A percentile compares a stretch with the other conserved stretches of the same genome.
These are phyloP conservation scores for Trichonephila clavipes DNA, from an alignment of 1,140 invertebrate genomes.

Conservation along the genomic window DNA sequence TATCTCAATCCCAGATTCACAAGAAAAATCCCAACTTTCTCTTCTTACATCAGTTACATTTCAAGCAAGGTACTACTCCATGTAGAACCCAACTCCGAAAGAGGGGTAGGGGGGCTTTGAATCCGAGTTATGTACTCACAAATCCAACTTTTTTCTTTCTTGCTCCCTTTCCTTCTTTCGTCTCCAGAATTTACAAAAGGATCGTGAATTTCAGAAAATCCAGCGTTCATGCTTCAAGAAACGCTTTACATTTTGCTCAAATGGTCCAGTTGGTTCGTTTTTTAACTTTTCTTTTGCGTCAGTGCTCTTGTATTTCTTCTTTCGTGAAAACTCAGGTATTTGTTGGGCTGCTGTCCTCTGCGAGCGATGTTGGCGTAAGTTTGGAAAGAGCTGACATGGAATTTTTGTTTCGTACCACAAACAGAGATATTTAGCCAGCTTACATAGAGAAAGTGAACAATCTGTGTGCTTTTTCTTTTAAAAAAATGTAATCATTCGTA, in stretches of 20 bases:
- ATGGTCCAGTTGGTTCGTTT: constrained; percentile 71
- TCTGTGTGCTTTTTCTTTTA: too few species aligned
- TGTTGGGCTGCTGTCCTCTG: constrained; percentile 15
- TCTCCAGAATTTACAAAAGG: constrained; percentile 64
- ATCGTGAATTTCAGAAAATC: constrained; percentile 72
- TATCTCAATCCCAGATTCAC: neutral
- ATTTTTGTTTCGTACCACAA: neutral
- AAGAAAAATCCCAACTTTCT: constrained; percentile 13
- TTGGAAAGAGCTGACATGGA: constrained; percentile 6
- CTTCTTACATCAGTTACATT: constrained; percentile 51
- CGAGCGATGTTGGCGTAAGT: constrained; percentile 32
- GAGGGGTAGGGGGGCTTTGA: neutral
- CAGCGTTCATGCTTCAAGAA: constrained; percentile 68
- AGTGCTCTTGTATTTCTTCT: constrained; percentile 41
- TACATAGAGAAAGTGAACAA: neutral
- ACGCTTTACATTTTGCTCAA: constrained; percentile 73
- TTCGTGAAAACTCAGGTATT: constrained; percentile 59
- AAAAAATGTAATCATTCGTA: too few species aligned
- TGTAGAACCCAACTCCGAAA: neutral
- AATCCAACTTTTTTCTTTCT: constrained; percentile 48
- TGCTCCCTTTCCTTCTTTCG: neutral
- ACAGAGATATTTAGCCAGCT: neutral
- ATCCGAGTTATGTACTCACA: constrained; percentile 71
- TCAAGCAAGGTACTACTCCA: constrained; percentile 35
- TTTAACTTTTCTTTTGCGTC: constrained; percentile 57